Evolutionary conservation across 37 sponge, comb jelly and placozoan genomes (phyloP), one percentile per base, ranked within the genome.

Genomic region (Chondrilla cf. caribensis): DNA sequence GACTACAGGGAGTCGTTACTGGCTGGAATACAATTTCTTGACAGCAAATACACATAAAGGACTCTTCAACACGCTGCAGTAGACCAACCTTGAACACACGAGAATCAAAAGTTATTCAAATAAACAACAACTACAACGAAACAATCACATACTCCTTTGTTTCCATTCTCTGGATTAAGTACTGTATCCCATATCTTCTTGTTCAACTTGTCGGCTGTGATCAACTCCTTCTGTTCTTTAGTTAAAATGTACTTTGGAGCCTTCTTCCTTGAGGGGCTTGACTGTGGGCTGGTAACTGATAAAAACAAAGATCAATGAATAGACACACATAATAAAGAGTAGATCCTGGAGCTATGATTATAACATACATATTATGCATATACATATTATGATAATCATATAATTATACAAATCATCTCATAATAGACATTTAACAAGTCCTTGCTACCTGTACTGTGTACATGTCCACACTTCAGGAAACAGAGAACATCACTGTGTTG

Each of bases 11-110:
- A 0, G 96, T 92, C 25, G 93, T 88, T 39, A 95, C 85, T 4
- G 96, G 96, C 25, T 92, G 87, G 66, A 82, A 84, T 38, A 95
- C 93, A 32, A 95, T 38, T 66, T 95, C 96, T 62, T 89, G 89
- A 81, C 96, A 95, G 41, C 88, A 89, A 26, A 95, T 92, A 70
- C 96, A 95, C 33, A 54, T 79, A 60, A 95, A 95, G 43, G 83
- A 32, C 25, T 95, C 96, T 60, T 91, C 81, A 17, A 91, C 85
- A 26, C 77, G 70, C 72, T 24, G 17, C 33, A 93, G 59, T 6
- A 93, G 80, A 22, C 89, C 93, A 62, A 36, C 87, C 89, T 93
- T 60, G 22, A 21, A 39, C 6, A 58, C 21, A 44, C 25, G 68
- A 40, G 37, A 41, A 54, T 11, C 65, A 65, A 43, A 32, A 65